Percentiles rank a stretch among this genome's conserved stretches.
Conservation (phyloP, 2,888 invertebrate species). For the Oxystoma pomonae region DNA sequence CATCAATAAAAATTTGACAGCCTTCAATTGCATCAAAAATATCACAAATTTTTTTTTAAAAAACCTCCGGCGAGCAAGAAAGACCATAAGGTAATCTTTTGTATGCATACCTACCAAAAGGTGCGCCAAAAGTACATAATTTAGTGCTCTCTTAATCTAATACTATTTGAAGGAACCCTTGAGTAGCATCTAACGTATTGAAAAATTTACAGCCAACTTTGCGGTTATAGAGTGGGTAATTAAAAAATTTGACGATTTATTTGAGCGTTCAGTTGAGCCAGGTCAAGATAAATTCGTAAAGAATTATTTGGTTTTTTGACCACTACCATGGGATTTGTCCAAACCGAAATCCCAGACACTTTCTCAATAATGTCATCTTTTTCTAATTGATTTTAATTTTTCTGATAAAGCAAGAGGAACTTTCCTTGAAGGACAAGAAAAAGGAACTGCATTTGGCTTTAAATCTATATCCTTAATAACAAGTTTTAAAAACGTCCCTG, state of each 20-base stretch:
- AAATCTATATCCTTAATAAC: conserved; percentile 33
- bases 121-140: conserved; percentile 16
- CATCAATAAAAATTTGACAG: too few relatives aligned
- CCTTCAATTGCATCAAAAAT: too few relatives aligned
- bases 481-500: too few relatives aligned
- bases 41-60: too few relatives aligned
- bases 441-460: conserved; percentile 29
- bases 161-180: neutral
- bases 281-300: conserved; percentile 23
- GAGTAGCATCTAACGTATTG: neutral
- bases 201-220: neutral
- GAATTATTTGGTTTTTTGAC: conserved; percentile 14
- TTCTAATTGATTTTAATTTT: conserved; percentile 32
- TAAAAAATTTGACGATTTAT: conserved; percentile 16
- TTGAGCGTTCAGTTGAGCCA: conserved; percentile 15
- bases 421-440: conserved; percentile 32
- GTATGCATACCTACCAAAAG: neutral
- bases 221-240: conserved; percentile 22
- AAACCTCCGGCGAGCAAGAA: conserved; percentile 16
- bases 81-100: conserved; percentile 16
- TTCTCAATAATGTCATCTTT: conserved; percentile 13
- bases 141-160: conserved; percentile 20
- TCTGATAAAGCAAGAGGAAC: conserved; percentile 35
- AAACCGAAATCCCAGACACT: conserved; percentile 13
- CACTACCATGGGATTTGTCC: conserved; percentile 19